Base-by-base conservation (phyloP, 1,140 invertebrate genomes). In the Tetramorium alpestre region DNA sequence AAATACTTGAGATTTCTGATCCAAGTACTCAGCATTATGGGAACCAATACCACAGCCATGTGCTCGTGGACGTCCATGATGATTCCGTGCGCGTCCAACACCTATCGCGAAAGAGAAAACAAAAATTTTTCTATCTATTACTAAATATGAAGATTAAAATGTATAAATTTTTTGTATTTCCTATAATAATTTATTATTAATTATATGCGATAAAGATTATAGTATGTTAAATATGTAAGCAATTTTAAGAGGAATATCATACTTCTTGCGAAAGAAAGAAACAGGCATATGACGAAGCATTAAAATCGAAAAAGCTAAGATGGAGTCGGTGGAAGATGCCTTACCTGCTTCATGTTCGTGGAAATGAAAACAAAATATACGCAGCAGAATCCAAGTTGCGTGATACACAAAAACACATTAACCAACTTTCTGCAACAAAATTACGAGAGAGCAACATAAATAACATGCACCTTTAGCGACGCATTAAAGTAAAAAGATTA, bases 371-470 rank as follows among this genome's bases (percentile, higher is more conserved):
- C 97, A 92, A 99, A 98, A 95, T 99, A 99, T 28, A 99, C 98
- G 95, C 98, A 99, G 95, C 98, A 99, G 95, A 99, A 99, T 88
- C 99, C 98, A 87, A 99, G 95, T 96, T 99, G 99, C 47, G 98
- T 99, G 70, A 99, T 95, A 92, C 98, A 98, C 54, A 99, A 96
- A 94, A 98, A 98, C 11, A 97, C 78, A 94, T 98, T 98, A 80
- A 98, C 97, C 86, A 97, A 93, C 44, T 96, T 95, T 91, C 95
- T 95, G 95, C 62, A 95, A 95, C 90, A 88, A 92, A 93, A 89
- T 62, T 33, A 90, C 58, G 41, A 72, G 18, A 87, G 58, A 56
- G 28, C n/a, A 56, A 64, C 65, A 44, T 80, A 85, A 94, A 92
- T 91, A 84, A 58, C 54, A 75, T 58, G 72, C 72, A 25, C 3